phyloP scores from a whole-genome alignment of 2,888 invertebrate species.

The Apocheima hispidaria region DNA sequence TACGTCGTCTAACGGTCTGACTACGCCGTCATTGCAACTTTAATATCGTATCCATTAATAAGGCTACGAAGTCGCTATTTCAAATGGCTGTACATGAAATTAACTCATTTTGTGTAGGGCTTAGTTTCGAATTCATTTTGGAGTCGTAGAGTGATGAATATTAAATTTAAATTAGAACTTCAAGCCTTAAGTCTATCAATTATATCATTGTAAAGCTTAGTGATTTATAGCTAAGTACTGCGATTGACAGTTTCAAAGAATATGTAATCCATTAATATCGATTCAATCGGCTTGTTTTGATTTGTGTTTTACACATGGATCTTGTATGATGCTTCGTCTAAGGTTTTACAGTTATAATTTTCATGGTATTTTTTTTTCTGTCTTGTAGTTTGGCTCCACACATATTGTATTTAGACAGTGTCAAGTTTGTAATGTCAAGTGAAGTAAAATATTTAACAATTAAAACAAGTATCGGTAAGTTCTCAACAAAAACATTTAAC shows the following conservation, averaged over 20 bases:
- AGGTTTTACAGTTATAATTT: too few relatives aligned
- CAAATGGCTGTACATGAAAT: slow-evolving; percentile 17
- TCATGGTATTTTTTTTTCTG: too few relatives aligned
- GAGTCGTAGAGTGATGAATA: slow-evolving; percentile 21
- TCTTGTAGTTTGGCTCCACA: too few relatives aligned
- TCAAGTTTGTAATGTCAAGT: too few relatives aligned
- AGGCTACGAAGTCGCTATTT: background rate
- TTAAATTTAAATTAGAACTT: slow-evolving; percentile 29
- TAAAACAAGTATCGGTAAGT: too few relatives aligned
- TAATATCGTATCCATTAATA: slow-evolving; percentile 2
- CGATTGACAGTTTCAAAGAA: slow-evolving; percentile 35
- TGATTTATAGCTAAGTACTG: slow-evolving; percentile 30
- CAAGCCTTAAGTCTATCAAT: slow-evolving; percentile 28
- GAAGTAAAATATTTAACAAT: too few relatives aligned
- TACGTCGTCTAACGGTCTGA: background rate
- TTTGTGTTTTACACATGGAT: background rate
- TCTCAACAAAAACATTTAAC: too few relatives aligned
- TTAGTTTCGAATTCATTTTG: slow-evolving; percentile 29
- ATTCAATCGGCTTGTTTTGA: slow-evolving; percentile 11
- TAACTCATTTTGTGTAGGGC: slow-evolving; percentile 23
- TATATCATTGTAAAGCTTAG: slow-evolving; percentile 25
- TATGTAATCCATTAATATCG: slow-evolving; percentile 5
- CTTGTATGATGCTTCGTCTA: background rate
- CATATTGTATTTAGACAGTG: too few relatives aligned
- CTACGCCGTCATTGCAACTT: slow-evolving; percentile 1